phyloP scores from a whole-genome alignment of 23 tunicate genomes.

The Halocynthia roretzi region DNA sequence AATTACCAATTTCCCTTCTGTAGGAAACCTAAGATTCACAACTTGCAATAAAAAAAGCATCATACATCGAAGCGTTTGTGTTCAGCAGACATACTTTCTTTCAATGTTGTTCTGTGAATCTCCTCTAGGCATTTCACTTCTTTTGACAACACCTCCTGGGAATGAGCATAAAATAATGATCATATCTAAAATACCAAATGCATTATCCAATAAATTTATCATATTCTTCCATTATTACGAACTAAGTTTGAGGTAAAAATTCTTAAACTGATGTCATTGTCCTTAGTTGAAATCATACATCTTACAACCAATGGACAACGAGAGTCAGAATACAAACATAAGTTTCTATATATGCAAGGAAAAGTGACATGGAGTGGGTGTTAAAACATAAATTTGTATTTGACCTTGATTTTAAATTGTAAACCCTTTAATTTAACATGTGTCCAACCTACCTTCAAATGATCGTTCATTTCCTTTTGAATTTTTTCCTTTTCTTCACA shows the following conservation, averaged over 20 bases:
- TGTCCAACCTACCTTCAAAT: neutral
- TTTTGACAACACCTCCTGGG: neutral
- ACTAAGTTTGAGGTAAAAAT: too few species aligned
- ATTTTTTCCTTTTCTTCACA: neutral
- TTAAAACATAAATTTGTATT: too few species aligned
- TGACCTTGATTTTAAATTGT: too few species aligned
- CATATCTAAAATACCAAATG: too few species aligned
- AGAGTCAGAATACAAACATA: too few species aligned
- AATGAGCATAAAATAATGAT: neutral
- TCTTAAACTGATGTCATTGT: too few species aligned
- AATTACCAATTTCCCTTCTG: neutral
- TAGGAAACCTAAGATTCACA: neutral
- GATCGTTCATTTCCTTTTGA: neutral
- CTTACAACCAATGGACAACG: too few species aligned
- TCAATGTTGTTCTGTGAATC: slow-evolving; percentile 5
- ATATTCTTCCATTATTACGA: too few species aligned
- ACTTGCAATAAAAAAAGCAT: neutral
- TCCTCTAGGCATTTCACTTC: slow-evolving; percentile 9
- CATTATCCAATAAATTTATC: too few species aligned
- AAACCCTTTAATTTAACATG: neutral
- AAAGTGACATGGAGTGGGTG: too few species aligned
- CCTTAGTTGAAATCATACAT: too few species aligned
- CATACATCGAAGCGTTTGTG: slow-evolving; percentile 6
- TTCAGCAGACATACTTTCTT: neutral
- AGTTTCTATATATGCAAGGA: too few species aligned